A percentile compares a stretch with the other conserved stretches of the same genome.
These are phyloP conservation scores for Paraplagusia blochii DNA, from an alignment of 2,113 vertebrate species.

Conservation along the genomic window DNA sequence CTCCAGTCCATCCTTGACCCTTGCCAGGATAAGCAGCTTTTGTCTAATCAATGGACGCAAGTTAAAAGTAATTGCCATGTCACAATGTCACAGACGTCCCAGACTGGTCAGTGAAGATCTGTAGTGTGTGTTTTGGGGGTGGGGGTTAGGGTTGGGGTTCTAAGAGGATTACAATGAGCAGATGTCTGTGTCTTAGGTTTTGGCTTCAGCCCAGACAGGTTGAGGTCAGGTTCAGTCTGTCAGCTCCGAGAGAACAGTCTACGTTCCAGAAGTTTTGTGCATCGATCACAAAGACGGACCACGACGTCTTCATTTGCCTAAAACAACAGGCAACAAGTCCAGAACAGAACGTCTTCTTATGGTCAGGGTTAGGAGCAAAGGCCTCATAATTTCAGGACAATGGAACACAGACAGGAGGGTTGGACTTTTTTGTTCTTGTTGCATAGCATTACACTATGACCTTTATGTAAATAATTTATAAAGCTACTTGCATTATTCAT, in stretches of 20 bases:
- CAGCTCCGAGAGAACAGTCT: conserved; percentile 2
- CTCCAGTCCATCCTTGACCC: conserved; percentile 53
- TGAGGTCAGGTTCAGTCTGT: conserved; percentile 21
- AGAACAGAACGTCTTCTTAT: conserved; percentile 26
- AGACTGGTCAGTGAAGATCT: conserved; percentile 37
- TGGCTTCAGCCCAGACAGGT: conserved; percentile 49
- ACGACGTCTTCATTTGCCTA: conserved; percentile 16
- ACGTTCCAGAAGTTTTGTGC: conserved; percentile 23
- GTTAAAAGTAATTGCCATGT: conserved; percentile 71
- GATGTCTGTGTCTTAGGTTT: conserved; percentile 66
- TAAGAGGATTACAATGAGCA: conserved; percentile 70
- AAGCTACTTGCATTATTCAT: conserved; percentile 65
- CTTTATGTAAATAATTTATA: conserved; percentile 73
- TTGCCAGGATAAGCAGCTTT: conserved; percentile 66
- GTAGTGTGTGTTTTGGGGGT: conserved; percentile 9
- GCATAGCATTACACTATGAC: conserved; percentile 59
- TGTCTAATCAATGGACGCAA: conserved; percentile 65
- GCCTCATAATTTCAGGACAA: conserved; percentile 43
- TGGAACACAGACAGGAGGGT: conserved; percentile 36
- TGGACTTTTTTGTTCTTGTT: conserved; percentile 29
- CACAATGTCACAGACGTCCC: conserved; percentile 66
- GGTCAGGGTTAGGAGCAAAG: conserved; percentile 23
- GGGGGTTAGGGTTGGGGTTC: conserved; percentile 18
- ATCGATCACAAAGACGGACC: conserved; percentile 3
- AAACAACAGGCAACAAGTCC: conserved; percentile 33